Evolutionary conservation across 2,888 invertebrate species (phyloP), one percentile per base, ranked within the genome.

Genomic region (Pseudoips prasinana): DNA sequence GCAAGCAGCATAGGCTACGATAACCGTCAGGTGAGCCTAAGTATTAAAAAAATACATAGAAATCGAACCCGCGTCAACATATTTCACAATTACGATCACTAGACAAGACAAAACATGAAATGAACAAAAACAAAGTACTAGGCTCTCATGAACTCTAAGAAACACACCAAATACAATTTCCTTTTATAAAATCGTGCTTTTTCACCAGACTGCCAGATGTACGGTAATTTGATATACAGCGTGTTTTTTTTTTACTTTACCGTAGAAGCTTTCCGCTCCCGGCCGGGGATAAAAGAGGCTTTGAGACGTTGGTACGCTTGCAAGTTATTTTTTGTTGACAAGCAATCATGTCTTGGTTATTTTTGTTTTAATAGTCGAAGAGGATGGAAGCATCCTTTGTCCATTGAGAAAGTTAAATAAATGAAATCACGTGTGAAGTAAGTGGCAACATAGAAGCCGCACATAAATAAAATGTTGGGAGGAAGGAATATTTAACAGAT

Each of bases 201-300:
- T 60, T 58, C 47, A 45, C 55, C 46, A 49, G 43, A 28, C 47
- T 27, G 61, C 52, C 58, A 59, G 58, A 58, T 59, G 58, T 58
- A 58, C 50, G 58, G 58, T 59, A 59, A 59, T 39, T 46, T 52
- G 61, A 59, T 60, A 58, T 60, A 54, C 48, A 42, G 46, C 29
- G 35, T 45, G 52, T 46, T 44, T 47, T 57, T 48, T 48, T n/a
- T 49, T 51, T 51, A 37, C 50, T 53, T 42, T 34, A 33, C 52
- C 34, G 45, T 47, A 39, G 54, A 46, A 52, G 52, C 58, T 59
- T 59, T 55, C 61, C 55, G 61, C 60, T 54, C 51, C 60, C 58
- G 60, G 46, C 27, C 51, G 42, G 57, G 60, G 58, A 55, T 55
- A 55, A 58, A 55, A 52, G 58, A 58, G 61, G 55, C 61, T 60